These are phyloP conservation scores for Atherinomorus stipes DNA, from an alignment of 2,113 vertebrate species.

Conservation along the genomic window DNA sequence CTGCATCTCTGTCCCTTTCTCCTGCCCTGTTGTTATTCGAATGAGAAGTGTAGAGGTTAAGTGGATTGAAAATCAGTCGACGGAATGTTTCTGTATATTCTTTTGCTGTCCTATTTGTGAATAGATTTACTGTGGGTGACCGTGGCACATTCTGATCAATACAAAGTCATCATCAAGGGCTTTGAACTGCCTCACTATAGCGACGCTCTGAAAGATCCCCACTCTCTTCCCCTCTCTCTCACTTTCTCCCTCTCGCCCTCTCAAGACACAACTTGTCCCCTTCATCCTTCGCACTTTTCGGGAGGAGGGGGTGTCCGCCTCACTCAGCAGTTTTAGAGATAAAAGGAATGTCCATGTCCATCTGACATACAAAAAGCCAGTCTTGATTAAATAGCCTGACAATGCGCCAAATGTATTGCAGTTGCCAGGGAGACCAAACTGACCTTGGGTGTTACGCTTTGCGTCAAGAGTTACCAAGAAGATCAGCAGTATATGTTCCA, in stretches of 20 bases:
- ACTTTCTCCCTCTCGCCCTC: slow-evolving; percentile 28
- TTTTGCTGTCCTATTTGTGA: slow-evolving; percentile 54
- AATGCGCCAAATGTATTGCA: slow-evolving; percentile 73
- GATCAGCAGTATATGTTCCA: slow-evolving; percentile 45
- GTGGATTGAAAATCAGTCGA: slow-evolving; percentile 76
- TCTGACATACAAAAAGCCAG: slow-evolving; percentile 61
- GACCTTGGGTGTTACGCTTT: slow-evolving; percentile 73
- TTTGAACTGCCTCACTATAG: slow-evolving; percentile 34
- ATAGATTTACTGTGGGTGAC: slow-evolving; percentile 68
- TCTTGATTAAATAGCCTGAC: slow-evolving; percentile 79
- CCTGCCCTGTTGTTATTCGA: slow-evolving; percentile 65
- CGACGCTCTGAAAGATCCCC: slow-evolving; percentile 17
- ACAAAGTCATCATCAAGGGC: slow-evolving; percentile 74
- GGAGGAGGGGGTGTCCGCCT: slow-evolving; percentile 34
- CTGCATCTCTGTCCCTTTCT: slow-evolving; percentile 51
- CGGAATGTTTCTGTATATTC: slow-evolving; percentile 65
- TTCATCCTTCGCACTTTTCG: slow-evolving; percentile 51
- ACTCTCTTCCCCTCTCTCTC: slow-evolving; percentile 6
- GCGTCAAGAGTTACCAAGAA: slow-evolving; percentile 68
- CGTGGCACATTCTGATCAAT: slow-evolving; percentile 69
- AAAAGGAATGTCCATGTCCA: slow-evolving; percentile 67
- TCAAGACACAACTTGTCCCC: slow-evolving; percentile 26
- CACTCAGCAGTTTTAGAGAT: slow-evolving; percentile 75
- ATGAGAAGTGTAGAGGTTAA: slow-evolving; percentile 74
- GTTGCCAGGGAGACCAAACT: slow-evolving; percentile 79